Evolutionary conservation across 2,888 invertebrate species (phyloP), one percentile per base, ranked within the genome.

Genomic region (Automeris io): DNA sequence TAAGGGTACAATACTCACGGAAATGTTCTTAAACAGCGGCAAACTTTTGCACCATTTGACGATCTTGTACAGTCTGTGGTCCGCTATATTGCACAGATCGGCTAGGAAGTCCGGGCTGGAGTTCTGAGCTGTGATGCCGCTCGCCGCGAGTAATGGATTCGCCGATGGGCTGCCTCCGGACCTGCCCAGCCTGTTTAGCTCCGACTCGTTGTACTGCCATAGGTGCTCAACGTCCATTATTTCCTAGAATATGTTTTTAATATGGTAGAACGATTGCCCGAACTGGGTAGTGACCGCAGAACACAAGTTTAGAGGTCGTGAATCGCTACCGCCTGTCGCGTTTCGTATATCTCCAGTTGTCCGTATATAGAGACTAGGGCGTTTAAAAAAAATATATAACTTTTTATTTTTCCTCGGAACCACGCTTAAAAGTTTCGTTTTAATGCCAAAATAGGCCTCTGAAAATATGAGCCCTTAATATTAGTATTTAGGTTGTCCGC

Each of bases 1-100:
- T n/a, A n/a, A n/a, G n/a, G n/a, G n/a, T n/a, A n/a, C n/a, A 92
- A 96, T 9, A 80, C 90, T 88, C 63, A 96, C 96, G 61, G 96
- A 95, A 59, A 98, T 97, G 79, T 97, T 96, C 73, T 97, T 96
- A 74, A 98, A 98, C 18, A 98, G 90, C 9, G 98, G 98, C 71
- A 98, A 85, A 75, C 97, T 97, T 76, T 98, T 96, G 87, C 98
- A 98, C 98, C 98, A 98, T 72, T 98, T 97, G 46, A 98, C 98
- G 55, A 98, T 97, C 88, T 98, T 97, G 75, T 98, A 98, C 11
- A 98, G 90, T 33, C 98, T 89, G 75, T 97, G 95, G 77, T 98
- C 98, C 32, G 98, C 98, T 44, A 97, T 96, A 70, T 95, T 95
- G 88, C 96, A 96, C 63, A 97, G 88, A 78, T 95, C 95, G 1